Evolutionary conservation across 2,888 invertebrate species (phyloP).

Genomic region (Apoda limacodes): DNA sequence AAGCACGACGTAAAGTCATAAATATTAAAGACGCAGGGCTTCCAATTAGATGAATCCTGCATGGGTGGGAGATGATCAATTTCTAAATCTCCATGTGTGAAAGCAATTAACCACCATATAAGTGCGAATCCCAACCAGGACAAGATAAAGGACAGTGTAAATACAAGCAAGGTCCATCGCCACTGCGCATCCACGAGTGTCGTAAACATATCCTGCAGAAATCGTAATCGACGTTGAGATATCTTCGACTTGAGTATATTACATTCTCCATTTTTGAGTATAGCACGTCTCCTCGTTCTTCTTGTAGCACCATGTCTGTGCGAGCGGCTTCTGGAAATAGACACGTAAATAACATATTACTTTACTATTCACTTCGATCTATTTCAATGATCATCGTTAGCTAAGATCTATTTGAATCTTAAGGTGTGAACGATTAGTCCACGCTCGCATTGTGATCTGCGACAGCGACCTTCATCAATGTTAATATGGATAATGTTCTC

Average conservation of each 20-base stretch:
- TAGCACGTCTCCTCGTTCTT: conserved; percentile 83
- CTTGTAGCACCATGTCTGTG: conserved; percentile 76
- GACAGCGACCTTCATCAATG: conserved; percentile 48
- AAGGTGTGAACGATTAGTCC: conserved; percentile 49
- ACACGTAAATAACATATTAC: too few relatives aligned
- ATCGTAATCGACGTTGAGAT: conserved; percentile 81
- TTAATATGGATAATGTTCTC: conserved; percentile 34
- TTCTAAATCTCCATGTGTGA: conserved; percentile 86
- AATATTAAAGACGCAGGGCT: conserved; percentile 85
- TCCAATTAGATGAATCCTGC: conserved; percentile 70
- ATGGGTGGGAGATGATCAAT: conserved; percentile 65
- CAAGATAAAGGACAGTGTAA: conserved; percentile 85
- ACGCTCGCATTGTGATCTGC: conserved; percentile 36
- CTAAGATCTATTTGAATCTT: conserved; percentile 22
- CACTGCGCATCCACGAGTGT: conserved; percentile 93
- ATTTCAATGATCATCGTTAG: neutral
- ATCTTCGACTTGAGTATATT: conserved; percentile 93
- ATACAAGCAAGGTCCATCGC: conserved; percentile 91
- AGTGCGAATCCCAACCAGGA: conserved; percentile 89
- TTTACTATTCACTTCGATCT: neutral
- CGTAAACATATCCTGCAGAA: conserved; percentile 86
- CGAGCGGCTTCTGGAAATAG: conserved; percentile 73
- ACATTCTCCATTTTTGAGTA: conserved; percentile 96
- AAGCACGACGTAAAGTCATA: conserved; percentile 88
- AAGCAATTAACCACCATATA: conserved; percentile 90